Conservation (phyloP, 2,888 invertebrate species). For the Chaitophorus viminalis region DNA sequence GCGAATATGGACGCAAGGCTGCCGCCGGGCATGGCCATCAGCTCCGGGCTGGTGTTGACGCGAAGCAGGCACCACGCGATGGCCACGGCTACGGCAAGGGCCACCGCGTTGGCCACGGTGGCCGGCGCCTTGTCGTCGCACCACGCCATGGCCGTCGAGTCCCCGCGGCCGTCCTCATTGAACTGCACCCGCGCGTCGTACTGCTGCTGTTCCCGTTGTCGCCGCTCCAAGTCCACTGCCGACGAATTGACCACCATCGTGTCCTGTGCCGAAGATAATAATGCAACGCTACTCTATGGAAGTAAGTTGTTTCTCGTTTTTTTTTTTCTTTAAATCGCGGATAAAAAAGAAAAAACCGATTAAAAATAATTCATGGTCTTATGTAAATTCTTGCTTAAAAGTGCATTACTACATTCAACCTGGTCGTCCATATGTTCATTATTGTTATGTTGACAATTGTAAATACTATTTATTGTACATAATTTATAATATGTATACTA, state of each 20-base stretch:
- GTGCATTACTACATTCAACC: too few relatives aligned
- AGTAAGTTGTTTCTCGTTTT: too few relatives aligned
- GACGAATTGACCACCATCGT: not conserved
- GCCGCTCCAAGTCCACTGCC: not conserved
- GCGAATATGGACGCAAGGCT: conserved; percentile 41
- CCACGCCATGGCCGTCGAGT: not conserved
- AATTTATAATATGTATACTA: too few relatives aligned
- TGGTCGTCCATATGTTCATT: too few relatives aligned
- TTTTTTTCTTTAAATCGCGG: too few relatives aligned
- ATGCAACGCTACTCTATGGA: too few relatives aligned
- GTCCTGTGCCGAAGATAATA: not conserved
- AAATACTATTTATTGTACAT: too few relatives aligned
- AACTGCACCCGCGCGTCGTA: not conserved
- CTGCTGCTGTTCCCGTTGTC: not conserved
- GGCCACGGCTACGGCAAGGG: not conserved
- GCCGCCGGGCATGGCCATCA: conserved; percentile 41
- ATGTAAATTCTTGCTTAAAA: too few relatives aligned
- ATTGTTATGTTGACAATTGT: too few relatives aligned
- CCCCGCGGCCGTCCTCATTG: not conserved
- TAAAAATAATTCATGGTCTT: too few relatives aligned
- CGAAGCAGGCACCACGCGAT: conserved; percentile 35
- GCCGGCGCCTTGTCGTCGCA: conserved; percentile 22
- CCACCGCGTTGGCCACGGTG: not conserved
- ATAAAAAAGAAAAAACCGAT: too few relatives aligned
- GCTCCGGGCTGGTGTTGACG: conserved; percentile 5